A percentile compares a stretch with the other conserved stretches of the same genome.
phyloP scores from a whole-genome alignment of 2,797 vertebrate species.

The Oceanodroma leucorhoa region DNA sequence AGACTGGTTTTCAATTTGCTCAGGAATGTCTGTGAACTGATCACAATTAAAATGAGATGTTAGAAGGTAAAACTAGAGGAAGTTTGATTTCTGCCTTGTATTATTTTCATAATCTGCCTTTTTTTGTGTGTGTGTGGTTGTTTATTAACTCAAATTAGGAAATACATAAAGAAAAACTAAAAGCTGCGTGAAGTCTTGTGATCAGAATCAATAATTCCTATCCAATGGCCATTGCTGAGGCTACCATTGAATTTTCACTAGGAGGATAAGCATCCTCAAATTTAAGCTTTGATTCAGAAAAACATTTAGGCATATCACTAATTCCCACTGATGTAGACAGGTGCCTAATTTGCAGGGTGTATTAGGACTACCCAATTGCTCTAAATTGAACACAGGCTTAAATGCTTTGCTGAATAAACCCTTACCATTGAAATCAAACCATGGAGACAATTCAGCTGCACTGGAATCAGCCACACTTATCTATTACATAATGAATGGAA shows the following conservation, averaged over 20 bases:
- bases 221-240: neutral
- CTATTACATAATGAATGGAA: conserved; percentile 2
- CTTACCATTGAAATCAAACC: conserved; percentile 3
- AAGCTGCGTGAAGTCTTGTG: neutral
- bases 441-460: conserved; percentile 14
- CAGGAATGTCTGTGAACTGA: neutral
- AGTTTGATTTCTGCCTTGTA: neutral
- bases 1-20: neutral
- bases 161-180: neutral
- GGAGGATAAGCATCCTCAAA: neutral
- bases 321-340: neutral
- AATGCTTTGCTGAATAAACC: conserved; percentile 22
- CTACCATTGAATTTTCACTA: neutral
- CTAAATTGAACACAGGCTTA: neutral
- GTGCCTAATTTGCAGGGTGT: neutral
- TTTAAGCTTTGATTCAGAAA: conserved; percentile 9
- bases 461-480: neutral
- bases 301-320: neutral
- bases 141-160: neutral
- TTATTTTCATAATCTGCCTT: neutral
- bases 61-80: neutral
- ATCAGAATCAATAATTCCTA: neutral
- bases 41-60: neutral
- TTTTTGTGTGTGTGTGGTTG: neutral
- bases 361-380: neutral